Evolutionary conservation across 2,888 invertebrate species (phyloP).

Genomic region (Phalera bucephala): DNA sequence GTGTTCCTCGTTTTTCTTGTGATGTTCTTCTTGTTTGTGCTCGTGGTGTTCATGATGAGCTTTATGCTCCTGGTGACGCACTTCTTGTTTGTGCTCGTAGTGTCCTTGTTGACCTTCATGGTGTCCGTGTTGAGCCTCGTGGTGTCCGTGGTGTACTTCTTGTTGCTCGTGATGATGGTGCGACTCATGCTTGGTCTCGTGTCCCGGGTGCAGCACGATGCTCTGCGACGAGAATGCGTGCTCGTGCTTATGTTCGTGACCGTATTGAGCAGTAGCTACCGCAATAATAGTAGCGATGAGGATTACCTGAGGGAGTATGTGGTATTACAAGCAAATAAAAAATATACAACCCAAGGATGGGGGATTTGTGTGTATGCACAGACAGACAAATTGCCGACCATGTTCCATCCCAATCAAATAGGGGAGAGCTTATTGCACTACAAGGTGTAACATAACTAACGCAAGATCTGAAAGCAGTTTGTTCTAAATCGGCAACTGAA

Average conservation of each 20-base stretch:
- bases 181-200: slow-evolving; percentile 24
- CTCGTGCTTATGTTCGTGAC: slow-evolving; percentile 21
- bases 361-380: too few species aligned
- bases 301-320: neutral
- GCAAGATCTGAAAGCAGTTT: too few species aligned
- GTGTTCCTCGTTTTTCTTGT: slow-evolving; percentile 33
- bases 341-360: too few species aligned
- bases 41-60: slow-evolving; percentile 3
- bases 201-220: slow-evolving; percentile 43
- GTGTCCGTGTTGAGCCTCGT: slow-evolving; percentile 8
- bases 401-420: too few species aligned
- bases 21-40: too few species aligned
- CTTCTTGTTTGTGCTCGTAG: slow-evolving; percentile 16
- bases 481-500: too few species aligned
- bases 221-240: slow-evolving; percentile 48
- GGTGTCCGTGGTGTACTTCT: slow-evolving; percentile 4
- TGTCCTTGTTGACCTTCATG: too few species aligned
- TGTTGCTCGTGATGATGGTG: slow-evolving; percentile 15
- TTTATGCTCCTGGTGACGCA: slow-evolving; percentile 8
- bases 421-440: too few species aligned
- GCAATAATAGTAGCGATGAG: slow-evolving; percentile 13
- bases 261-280: slow-evolving; percentile 15
- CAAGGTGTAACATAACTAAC: too few species aligned
- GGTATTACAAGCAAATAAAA: too few species aligned
- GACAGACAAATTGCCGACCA: too few species aligned